A percentile compares a stretch with the other conserved stretches of the same genome.
Evolutionary conservation across 2,888 invertebrate genomes (phyloP).

Genomic region (Amblyjoppa fuscipennis): DNA sequence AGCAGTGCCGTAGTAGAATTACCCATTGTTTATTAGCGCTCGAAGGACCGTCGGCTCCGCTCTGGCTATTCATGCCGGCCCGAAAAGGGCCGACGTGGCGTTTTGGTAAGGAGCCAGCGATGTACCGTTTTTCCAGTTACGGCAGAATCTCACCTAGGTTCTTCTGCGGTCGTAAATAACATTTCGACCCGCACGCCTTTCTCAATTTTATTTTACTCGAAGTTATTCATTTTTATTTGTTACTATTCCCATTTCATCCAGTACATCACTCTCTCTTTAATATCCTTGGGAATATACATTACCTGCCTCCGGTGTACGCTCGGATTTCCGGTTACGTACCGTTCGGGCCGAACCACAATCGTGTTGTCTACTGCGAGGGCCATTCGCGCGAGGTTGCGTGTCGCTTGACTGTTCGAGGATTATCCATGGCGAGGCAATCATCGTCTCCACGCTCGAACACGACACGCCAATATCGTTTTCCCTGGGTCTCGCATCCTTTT

Average conservation of each 20-base stretch:
- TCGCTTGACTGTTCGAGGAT: constrained; percentile 68
- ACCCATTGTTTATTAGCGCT: too few species aligned
- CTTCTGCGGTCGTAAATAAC: too few species aligned
- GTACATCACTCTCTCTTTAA: background rate
- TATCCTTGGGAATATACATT: background rate
- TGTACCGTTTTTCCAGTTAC: too few species aligned
- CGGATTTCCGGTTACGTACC: constrained; percentile 55
- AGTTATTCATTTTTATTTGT: background rate
- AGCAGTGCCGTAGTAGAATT: too few species aligned
- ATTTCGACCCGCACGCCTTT: background rate
- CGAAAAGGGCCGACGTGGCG: too few species aligned
- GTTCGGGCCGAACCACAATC: constrained; percentile 26
- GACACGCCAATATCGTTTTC: constrained; percentile 71
- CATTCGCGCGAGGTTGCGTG: constrained; percentile 69
- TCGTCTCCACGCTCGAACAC: constrained; percentile 64
- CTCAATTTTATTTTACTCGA: background rate
- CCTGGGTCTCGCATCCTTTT: constrained; percentile 54
- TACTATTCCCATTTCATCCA: background rate
- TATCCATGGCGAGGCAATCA: constrained; percentile 69
- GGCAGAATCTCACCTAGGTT: too few species aligned
- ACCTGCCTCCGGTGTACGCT: background rate
- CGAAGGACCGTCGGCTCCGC: too few species aligned
- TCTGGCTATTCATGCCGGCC: too few species aligned
- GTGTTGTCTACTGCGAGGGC: constrained; percentile 39
- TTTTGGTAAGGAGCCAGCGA: too few species aligned